Evolutionary conservation across 2,888 invertebrate species (phyloP), one percentile per base, ranked within the genome.

Genomic region (Syritta pipiens): DNA sequence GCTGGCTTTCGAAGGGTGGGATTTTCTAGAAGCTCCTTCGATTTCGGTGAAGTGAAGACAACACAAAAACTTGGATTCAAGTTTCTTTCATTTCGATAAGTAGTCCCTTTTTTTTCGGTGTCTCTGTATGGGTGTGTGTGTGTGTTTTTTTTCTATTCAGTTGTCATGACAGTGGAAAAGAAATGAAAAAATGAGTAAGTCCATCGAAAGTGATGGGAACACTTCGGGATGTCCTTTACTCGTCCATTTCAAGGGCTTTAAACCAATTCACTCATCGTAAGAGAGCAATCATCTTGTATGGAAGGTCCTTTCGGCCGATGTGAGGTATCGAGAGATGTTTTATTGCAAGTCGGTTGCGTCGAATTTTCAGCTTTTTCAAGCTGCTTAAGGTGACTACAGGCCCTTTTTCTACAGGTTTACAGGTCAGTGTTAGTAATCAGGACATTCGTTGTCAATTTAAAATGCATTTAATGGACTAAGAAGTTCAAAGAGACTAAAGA

Each of bases 1-100:
- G 22, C 24, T 14, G 65, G 14, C 9, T 59, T 42, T 59, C 17
- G 12, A 26, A 26, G 35, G 37, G 42, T 57, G 63, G 14, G 59
- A 26, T 28, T 57, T 49, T 63, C 10, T 20, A 22, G 14, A 46
- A 53, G 37, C 48, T 51, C 17, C 48, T 62, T 69, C 40, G 49
- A 72, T 65, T 71, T 62, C 7, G 22, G 22, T 35, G 22, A 69
- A 68, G 49, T 71, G 76, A 63, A 69, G 49, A 63, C 62, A 69
- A 69, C 44, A 48, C 46, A 59, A 57, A 46, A 65, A 62, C 55
- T 55, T 65, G 71, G 51, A 46, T 40, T 53, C 51, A 55, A 65
- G 72, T 65, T 79, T 30, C 67, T 67, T 62, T 74, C 74, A 79
- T 44, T 79, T 79, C 55, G 55, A 62, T 74, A 79, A 74, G 74